Evolutionary conservation across 2,797 vertebrate genomes (phyloP).

Genomic region (Hozukius guyotensis): DNA sequence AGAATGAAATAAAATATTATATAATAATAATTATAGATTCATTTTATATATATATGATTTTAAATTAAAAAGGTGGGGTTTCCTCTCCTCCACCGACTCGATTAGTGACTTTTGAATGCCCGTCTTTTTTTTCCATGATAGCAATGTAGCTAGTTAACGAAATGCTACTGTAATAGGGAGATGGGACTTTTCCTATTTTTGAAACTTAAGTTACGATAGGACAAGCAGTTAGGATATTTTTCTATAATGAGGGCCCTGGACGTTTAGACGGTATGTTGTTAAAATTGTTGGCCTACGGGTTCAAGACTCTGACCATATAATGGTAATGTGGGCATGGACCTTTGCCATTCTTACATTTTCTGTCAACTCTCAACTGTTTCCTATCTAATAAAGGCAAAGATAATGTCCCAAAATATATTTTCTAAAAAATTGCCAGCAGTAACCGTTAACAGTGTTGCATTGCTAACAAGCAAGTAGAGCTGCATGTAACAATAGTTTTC

Average conservation of each 20-base stretch:
- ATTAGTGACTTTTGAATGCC: too few species aligned
- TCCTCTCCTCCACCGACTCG: fast-evolving
- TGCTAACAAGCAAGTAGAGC: background rate
- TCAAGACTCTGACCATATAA: background rate
- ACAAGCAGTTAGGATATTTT: too few species aligned
- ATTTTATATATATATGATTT: too few species aligned
- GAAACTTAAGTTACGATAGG: too few species aligned
- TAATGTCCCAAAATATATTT: background rate
- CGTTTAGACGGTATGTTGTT: too few species aligned
- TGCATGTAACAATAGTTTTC: background rate
- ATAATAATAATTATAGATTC: too few species aligned
- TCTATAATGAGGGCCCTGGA: fast-evolving
- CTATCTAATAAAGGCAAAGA: background rate
- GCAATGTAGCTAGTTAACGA: too few species aligned
- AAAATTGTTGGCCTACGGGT: background rate
- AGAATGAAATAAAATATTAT: too few species aligned
- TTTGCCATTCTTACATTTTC: background rate
- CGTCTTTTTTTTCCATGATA: too few species aligned
- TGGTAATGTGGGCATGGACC: background rate
- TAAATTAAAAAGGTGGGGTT: too few species aligned
- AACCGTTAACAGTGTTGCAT: background rate
- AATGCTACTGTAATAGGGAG: too few species aligned
- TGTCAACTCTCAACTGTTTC: background rate
- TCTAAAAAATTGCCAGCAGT: background rate
- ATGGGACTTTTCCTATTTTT: too few species aligned